A percentile compares a stretch with the other conserved stretches of the same genome.
These are phyloP conservation scores for Lordiphosa clarofinis DNA, from an alignment of 1,140 invertebrate genomes.

Conservation along the genomic window DNA sequence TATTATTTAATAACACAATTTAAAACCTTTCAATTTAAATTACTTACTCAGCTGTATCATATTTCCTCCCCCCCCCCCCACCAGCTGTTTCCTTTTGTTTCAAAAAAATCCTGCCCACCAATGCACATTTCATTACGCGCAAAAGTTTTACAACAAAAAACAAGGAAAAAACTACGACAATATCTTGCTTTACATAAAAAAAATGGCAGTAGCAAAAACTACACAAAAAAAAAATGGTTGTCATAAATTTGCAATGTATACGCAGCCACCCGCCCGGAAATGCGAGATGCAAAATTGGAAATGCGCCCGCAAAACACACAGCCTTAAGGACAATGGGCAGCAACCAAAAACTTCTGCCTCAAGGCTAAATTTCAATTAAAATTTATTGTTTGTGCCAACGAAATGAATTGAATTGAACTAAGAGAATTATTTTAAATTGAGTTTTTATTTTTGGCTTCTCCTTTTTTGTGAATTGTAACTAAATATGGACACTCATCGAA, in stretches of 20 bases:
- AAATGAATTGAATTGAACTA: constrained; percentile 12
- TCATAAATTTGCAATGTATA: constrained; percentile 12
- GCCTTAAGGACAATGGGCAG: constrained; percentile 13
- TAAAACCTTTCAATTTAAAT: no score
- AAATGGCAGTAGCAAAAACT: constrained; percentile 2
- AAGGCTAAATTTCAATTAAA: constrained; percentile 48
- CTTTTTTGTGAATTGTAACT: neutral
- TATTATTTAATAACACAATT: no score
- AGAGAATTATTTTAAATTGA: constrained; percentile 49
- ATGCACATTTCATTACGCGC: constrained; percentile 14
- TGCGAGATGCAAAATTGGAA: constrained; percentile 47
- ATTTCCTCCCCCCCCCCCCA: neutral
- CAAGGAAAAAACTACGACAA: constrained; percentile 7
- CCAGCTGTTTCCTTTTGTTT: constrained; percentile 5
- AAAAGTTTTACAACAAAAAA: constrained; percentile 1
- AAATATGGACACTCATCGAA: neutral
- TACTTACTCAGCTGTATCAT: neutral
- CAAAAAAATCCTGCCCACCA: constrained; percentile 6
- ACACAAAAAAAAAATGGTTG: constrained; percentile 2
- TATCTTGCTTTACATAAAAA: constrained; percentile 5
- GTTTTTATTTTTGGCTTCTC: neutral
- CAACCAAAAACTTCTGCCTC: constrained; percentile 5
- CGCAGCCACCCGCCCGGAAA: constrained; percentile 26
- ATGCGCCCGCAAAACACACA: constrained; percentile 28
- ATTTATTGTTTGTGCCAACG: constrained; percentile 44